phyloP scores from a whole-genome alignment of 2,113 vertebrate genomes.

The Triplophysa dalaica region DNA sequence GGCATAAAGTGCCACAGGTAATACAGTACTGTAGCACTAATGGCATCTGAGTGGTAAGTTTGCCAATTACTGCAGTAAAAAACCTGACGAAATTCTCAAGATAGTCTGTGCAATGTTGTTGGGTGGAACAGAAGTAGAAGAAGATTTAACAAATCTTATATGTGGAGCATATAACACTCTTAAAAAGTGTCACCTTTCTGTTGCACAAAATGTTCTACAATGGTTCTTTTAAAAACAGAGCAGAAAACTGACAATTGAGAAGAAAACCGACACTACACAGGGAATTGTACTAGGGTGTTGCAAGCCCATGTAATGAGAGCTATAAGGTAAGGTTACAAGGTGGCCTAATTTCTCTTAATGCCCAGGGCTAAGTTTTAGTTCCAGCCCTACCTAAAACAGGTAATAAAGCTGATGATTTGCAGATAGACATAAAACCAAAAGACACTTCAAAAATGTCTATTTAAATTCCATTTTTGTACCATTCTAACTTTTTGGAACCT shows the following conservation, averaged over 20 bases:
- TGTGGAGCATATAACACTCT: too few relatives aligned
- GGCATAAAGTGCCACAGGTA: neutral
- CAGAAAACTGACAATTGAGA: too few relatives aligned
- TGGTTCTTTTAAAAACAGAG: too few relatives aligned
- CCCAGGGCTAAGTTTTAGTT: slow-evolving; percentile 19
- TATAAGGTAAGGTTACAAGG: slow-evolving; percentile 26
- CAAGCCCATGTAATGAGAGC: slow-evolving; percentile 4
- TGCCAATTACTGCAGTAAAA: neutral
- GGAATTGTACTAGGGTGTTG: neutral
- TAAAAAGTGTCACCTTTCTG: too few relatives aligned
- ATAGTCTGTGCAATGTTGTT: neutral
- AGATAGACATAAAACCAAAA: too few relatives aligned
- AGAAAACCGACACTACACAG: too few relatives aligned
- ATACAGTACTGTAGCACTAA: neutral
- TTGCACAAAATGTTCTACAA: too few relatives aligned
- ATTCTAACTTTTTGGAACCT: too few relatives aligned
- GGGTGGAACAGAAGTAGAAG: neutral
- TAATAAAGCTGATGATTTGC: too few relatives aligned
- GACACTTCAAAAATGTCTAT: too few relatives aligned
- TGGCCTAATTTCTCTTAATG: slow-evolving; percentile 41
- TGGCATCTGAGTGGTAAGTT: neutral
- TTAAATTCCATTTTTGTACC: too few relatives aligned
- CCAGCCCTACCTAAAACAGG: too few relatives aligned
- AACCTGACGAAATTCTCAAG: neutral
- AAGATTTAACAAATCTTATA: neutral